Percentiles rank a stretch among this genome's conserved stretches.
phyloP scores from a whole-genome alignment of 2,888 invertebrate species.

The Melikaiella ostensackeni region DNA sequence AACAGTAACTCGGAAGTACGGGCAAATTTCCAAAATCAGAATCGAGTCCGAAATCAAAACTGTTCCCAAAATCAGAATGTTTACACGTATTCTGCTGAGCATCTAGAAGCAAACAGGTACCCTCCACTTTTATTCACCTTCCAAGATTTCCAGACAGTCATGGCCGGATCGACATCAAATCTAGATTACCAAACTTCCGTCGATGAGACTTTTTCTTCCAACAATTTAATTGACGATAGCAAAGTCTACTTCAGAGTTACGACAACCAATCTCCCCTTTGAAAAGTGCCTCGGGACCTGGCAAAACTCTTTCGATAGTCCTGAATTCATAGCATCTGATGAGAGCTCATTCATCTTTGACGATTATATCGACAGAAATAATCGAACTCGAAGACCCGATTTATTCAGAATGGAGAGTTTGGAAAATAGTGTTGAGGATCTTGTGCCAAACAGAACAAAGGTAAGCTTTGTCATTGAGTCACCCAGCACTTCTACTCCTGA shows the following conservation, averaged over 20 bases:
- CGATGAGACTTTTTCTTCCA: constrained; percentile 42
- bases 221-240: constrained; percentile 45
- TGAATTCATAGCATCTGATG: constrained; percentile 44
- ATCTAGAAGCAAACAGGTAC: constrained; percentile 55
- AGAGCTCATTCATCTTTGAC: constrained; percentile 66
- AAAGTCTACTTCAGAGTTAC: constrained; percentile 69
- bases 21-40: background rate
- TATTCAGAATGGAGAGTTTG: constrained; percentile 16
- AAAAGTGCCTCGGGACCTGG: constrained; percentile 65
- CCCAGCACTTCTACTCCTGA: constrained; percentile 60
- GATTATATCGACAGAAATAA: constrained; percentile 68
- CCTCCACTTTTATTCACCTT: constrained; percentile 71
- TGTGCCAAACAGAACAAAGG: constrained; percentile 54
- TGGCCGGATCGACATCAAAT: constrained; percentile 54
- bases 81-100: background rate
- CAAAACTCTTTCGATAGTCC: constrained; percentile 51
- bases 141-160: constrained; percentile 70
- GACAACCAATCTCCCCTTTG: constrained; percentile 71
- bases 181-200: constrained; percentile 22
- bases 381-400: constrained; percentile 48
- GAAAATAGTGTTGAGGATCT: constrained; percentile 41
- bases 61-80: background rate
- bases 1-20: background rate
- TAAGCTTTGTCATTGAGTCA: constrained; percentile 69
- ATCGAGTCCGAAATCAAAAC: background rate